Conservation (phyloP, 2,113 vertebrate genomes). For the Chionomys nivalis region DNA sequence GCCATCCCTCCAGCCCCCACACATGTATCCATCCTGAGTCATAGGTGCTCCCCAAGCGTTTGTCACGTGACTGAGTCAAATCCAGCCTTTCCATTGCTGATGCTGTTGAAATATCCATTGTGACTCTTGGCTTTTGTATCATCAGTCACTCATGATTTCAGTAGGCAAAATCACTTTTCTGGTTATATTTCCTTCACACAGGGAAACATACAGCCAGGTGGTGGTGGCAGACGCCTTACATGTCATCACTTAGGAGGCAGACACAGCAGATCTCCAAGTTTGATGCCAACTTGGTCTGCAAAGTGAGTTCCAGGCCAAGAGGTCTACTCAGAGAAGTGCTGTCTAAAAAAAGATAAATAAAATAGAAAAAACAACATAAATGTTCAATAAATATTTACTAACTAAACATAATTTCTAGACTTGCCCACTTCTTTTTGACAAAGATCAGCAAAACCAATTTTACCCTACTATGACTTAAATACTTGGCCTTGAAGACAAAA, state of each 20-base stretch:
- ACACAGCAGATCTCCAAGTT: background rate
- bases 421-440: conserved; percentile 30
- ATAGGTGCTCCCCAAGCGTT: background rate
- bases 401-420: background rate
- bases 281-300: background rate
- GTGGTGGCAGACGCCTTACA: background rate
- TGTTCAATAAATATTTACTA: background rate
- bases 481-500: conserved; percentile 28
- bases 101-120: background rate
- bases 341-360: background rate
- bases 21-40: no score
- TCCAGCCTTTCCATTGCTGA: background rate
- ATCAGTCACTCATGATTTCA: background rate
- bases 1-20: background rate
- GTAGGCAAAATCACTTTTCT: background rate
- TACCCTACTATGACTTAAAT: background rate
- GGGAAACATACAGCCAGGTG: background rate
- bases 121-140: background rate
- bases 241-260: background rate
- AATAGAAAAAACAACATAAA: background rate
- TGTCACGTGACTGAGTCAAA: background rate
- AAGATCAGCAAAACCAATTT: background rate
- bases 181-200: background rate
- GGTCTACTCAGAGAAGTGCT: background rate
- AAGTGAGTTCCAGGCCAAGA: background rate